These are phyloP conservation scores for Gallirallus australis DNA, from an alignment of 2,797 vertebrate genomes.

Conservation along the genomic window DNA sequence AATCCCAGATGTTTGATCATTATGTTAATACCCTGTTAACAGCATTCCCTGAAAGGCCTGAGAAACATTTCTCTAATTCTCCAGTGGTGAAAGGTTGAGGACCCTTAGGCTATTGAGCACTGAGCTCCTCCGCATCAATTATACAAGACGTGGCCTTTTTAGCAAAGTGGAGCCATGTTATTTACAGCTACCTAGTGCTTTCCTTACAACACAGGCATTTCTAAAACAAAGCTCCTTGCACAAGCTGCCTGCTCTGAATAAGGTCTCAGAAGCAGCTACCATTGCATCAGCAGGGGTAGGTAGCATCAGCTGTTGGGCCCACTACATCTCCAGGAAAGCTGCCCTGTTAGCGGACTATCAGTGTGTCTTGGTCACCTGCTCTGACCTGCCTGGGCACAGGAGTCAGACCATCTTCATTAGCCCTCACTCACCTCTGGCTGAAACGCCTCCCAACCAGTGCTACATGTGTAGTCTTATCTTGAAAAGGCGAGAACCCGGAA, in stretches of 20 bases:
- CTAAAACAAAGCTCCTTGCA: neutral
- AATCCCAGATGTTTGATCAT: constrained; percentile 54
- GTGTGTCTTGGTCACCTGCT: neutral
- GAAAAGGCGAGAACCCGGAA: neutral
- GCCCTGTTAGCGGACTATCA: neutral
- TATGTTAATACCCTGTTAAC: constrained; percentile 44
- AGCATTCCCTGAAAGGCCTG: constrained; percentile 24
- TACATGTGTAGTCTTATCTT: neutral
- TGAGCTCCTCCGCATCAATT: constrained; percentile 26
- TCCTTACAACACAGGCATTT: neutral
- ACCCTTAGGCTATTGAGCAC: constrained; percentile 21
- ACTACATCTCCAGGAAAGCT: neutral
- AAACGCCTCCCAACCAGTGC: neutral
- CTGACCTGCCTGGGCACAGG: neutral
- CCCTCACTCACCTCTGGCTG: neutral
- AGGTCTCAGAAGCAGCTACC: neutral
- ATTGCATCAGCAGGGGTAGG: neutral
- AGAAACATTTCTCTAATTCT: constrained; percentile 40
- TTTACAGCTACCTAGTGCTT: neutral
- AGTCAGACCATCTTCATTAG: neutral
- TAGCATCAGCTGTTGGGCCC: neutral
- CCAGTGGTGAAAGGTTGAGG: constrained; percentile 35
- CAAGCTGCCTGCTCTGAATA: neutral
- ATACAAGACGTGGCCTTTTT: constrained; percentile 6
- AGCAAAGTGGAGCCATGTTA: constrained; percentile 17